Evolutionary conservation across 2,888 invertebrate species (phyloP).

Genomic region (Pristionchus maxplancki): DNA sequence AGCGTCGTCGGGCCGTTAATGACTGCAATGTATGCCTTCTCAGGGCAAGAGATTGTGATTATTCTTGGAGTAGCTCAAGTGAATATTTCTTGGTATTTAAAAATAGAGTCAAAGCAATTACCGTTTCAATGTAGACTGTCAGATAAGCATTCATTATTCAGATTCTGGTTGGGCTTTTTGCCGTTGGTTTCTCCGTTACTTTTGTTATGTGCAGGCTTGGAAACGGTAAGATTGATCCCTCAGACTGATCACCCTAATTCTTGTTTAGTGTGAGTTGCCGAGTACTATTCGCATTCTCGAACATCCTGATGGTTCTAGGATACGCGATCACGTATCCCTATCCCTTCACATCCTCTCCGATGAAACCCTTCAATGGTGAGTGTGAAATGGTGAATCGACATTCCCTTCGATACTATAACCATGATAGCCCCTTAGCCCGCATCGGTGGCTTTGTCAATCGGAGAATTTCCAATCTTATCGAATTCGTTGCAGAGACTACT

Average conservation of each 20-base stretch:
- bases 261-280: not conserved
- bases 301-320: not conserved
- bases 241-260: not conserved
- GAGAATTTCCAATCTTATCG: too few species aligned
- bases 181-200: not conserved
- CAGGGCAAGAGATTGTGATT: not conserved
- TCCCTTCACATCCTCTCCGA: not conserved
- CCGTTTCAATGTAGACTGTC: too few species aligned
- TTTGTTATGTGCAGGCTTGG: not conserved
- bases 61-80: not conserved
- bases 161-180: not conserved
- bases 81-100: too few species aligned
- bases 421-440: too few species aligned
- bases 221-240: not conserved
- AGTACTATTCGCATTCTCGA: too few species aligned
- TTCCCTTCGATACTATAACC: too few species aligned
- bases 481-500: not conserved
- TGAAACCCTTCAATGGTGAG: not conserved
- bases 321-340: not conserved
- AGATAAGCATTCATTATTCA: too few species aligned
- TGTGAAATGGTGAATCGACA: too few species aligned
- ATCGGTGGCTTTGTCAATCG: too few species aligned
- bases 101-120: too few species aligned
- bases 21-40: not conserved
- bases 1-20: not conserved